Evolutionary conservation across 2,113 vertebrate genomes (phyloP).

Genomic region (Rousettus leschenaultii): DNA sequence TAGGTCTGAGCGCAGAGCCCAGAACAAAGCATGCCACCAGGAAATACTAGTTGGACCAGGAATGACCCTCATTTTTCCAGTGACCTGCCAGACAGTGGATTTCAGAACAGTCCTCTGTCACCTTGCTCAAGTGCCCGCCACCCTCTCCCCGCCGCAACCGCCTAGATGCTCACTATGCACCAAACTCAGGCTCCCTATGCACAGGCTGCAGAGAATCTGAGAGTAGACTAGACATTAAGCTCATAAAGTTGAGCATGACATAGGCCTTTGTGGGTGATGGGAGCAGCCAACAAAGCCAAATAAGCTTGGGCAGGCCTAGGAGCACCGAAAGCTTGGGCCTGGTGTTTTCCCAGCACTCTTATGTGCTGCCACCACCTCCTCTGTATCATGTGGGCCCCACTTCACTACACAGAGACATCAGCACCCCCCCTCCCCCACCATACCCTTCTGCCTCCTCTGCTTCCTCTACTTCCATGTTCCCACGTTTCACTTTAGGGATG

Average conservation of each 20-base stretch:
- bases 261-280: neutral
- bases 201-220: neutral
- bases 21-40: accelerated
- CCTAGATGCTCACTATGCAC: neutral
- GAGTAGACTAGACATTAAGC: neutral
- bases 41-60: too few species aligned
- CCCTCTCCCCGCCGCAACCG: too few species aligned
- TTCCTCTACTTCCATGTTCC: neutral
- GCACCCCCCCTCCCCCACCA: too few species aligned
- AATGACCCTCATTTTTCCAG: accelerated
- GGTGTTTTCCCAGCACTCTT: neutral
- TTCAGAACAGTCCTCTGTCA: neutral
- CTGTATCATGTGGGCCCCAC: accelerated
- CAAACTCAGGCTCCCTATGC: neutral
- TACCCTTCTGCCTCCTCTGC: accelerated
- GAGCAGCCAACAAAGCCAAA: neutral
- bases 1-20: neutral
- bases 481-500: accelerated
- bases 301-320: neutral
- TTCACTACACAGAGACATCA: neutral
- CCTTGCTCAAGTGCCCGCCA: too few species aligned
- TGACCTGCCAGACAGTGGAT: neutral
- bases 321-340: neutral
- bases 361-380: neutral
- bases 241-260: neutral